These are phyloP conservation scores for Dynastes hyllus DNA, from an alignment of 2,888 invertebrate species.

Conservation along the genomic window DNA sequence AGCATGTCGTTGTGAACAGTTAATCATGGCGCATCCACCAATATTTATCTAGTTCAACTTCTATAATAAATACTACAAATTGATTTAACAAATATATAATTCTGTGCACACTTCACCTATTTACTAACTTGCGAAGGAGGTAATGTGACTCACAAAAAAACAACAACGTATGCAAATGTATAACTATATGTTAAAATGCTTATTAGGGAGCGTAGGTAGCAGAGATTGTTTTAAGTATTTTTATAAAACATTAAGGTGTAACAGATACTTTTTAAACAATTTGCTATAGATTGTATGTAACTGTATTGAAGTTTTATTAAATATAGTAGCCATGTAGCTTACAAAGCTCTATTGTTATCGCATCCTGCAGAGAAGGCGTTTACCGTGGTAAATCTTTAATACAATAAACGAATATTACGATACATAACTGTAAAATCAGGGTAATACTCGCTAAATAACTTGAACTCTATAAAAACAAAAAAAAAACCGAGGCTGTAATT, in stretches of 20 bases:
- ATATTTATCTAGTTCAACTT: too few relatives aligned
- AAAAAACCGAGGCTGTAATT: constrained; percentile 15
- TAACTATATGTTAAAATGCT: background rate
- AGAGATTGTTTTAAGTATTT: background rate
- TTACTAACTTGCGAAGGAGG: too few relatives aligned
- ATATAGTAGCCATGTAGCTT: too few relatives aligned
- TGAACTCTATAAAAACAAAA: constrained; percentile 1
- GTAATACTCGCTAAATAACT: background rate
- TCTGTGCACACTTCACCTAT: too few relatives aligned
- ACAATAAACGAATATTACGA: background rate
- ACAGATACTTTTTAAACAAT: background rate
- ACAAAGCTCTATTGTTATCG: too few relatives aligned
- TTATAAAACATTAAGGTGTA: background rate
- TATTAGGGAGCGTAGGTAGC: background rate
- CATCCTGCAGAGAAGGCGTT: background rate
- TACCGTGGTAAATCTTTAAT: background rate
- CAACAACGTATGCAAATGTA: background rate
- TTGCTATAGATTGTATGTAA: background rate
- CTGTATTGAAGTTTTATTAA: too few relatives aligned
- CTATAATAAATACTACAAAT: too few relatives aligned
- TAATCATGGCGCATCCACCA: too few relatives aligned
- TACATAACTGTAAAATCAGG: background rate
- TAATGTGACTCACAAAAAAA: too few relatives aligned
- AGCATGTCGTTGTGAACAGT: too few relatives aligned
- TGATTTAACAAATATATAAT: too few relatives aligned